Evolutionary conservation across 2,797 vertebrate genomes (phyloP).

Genomic region (Chromis chromis): DNA sequence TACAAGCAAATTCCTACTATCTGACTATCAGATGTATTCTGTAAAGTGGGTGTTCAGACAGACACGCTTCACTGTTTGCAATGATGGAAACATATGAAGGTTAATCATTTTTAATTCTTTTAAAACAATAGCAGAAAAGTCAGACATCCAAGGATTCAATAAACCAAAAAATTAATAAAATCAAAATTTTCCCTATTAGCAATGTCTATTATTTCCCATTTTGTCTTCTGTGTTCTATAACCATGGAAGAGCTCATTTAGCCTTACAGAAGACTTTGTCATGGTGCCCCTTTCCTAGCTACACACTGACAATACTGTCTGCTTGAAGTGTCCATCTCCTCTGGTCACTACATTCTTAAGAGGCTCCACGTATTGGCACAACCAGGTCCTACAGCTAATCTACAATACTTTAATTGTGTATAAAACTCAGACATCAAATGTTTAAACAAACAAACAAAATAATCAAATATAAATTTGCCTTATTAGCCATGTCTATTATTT

Average conservation of each 20-base stretch:
- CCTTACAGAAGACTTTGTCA: no score
- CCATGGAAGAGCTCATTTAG: not conserved
- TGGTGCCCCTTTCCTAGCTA: no score
- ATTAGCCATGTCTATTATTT: no score
- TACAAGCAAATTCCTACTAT: not conserved
- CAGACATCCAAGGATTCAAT: not conserved
- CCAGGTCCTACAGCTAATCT: no score
- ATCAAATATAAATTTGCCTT: no score
- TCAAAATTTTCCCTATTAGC: not conserved
- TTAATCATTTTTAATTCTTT: not conserved
- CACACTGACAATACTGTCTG: no score
- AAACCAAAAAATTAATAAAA: not conserved
- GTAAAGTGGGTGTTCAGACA: not conserved
- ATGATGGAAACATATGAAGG: not conserved
- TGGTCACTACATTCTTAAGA: no score
- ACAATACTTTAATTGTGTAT: no score
- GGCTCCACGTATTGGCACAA: no score
- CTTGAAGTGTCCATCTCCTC: no score
- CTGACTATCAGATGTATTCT: not conserved
- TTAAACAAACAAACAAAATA: no score
- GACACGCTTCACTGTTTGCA: not conserved
- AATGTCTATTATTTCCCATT: conserved; percentile 8
- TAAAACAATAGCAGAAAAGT: not conserved
- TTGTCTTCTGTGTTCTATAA: not conserved
- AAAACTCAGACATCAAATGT: no score